A percentile compares a stretch with the other conserved stretches of the same genome.
Conservation (phyloP, 2,797 vertebrate genomes). For the Sternarchorhynchus goeldii region DNA sequence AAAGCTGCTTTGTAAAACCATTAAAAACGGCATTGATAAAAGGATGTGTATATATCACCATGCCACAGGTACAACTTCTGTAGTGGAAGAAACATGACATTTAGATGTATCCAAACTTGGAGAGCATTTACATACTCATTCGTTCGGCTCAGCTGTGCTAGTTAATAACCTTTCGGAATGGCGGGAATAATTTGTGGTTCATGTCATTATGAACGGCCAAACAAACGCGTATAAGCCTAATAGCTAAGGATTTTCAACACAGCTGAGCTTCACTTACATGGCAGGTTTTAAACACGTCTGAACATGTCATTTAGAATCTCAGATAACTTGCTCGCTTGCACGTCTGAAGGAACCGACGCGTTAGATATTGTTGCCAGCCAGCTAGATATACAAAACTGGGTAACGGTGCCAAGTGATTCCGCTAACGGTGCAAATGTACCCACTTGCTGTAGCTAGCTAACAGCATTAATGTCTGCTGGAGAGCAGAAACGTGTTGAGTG, state of each 20-base stretch:
- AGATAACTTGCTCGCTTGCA: neutral
- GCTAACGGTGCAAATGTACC: neutral
- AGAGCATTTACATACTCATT: neutral
- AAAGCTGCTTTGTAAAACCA: neutral
- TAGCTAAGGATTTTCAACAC: neutral
- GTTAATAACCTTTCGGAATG: neutral
- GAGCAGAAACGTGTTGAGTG: neutral
- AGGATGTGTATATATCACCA: neutral
- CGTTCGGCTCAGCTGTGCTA: neutral
- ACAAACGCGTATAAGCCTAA: neutral
- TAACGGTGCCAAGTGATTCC: neutral
- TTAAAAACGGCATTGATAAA: neutral
- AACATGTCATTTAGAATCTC: neutral
- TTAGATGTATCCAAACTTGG: too few relatives aligned
- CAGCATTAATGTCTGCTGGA: neutral
- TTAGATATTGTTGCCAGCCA: neutral
- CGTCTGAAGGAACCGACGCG: neutral
- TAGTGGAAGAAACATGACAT: neutral
- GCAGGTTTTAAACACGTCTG: neutral
- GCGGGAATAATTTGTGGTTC: neutral
- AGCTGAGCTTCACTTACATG: neutral
- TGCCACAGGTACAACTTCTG: neutral
- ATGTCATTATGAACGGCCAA: neutral
- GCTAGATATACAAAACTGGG: neutral
- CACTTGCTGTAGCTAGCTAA: neutral